Base-by-base conservation (phyloP, 2,888 invertebrate genomes). In the Capitulum mitella region DNA sequence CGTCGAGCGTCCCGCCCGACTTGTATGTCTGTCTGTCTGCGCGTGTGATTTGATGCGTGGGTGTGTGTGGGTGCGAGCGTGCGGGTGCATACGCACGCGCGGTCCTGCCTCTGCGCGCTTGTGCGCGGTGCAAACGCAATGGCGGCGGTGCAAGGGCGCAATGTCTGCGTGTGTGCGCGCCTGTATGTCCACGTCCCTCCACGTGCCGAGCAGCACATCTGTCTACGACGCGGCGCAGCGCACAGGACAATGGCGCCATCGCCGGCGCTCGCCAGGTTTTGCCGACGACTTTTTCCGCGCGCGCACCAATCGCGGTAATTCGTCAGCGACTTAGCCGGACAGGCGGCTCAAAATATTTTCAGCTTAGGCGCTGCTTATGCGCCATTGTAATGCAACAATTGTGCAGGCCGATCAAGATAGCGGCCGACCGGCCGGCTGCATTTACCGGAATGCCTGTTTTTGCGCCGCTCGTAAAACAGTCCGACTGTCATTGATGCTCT, bases 311-410 rank as follows among this genome's bases (percentile, higher is more conserved):
- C 2, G 32, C 29, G 34, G 61, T 34, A 61, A 61, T 61, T 34
- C 61, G 61, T 61, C 61, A 34, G 34, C 34, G 34, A 19, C 61
- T 32, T 34, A 61, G 61, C 5, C 61, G 14, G 61, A 61, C 61
- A 32, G 61, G 14, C 61, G n/a, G 16, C 61, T 61, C 61, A 61
- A 61, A 61, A 61, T 61, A 61, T 61, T 61, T 61, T 34, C 61
- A 61, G 61, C 61, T 34, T 19, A 34, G 34, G 19, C 61, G 10
- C 14, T 19, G 34, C 32, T 29, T 61, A 34, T 34, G 61, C 61
- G 61, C 61, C 19, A 34, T 32, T 34, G 61, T 34, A 34, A 61
- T 34, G 61, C 61, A 61, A 61, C 61, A 61, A 61, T 34, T 61
- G 61, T 29, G 61, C 61, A 5, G 48, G 32, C 16, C 34, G 61